Conservation (phyloP, 2,888 invertebrate genomes). For the Encarsia formosa region DNA sequence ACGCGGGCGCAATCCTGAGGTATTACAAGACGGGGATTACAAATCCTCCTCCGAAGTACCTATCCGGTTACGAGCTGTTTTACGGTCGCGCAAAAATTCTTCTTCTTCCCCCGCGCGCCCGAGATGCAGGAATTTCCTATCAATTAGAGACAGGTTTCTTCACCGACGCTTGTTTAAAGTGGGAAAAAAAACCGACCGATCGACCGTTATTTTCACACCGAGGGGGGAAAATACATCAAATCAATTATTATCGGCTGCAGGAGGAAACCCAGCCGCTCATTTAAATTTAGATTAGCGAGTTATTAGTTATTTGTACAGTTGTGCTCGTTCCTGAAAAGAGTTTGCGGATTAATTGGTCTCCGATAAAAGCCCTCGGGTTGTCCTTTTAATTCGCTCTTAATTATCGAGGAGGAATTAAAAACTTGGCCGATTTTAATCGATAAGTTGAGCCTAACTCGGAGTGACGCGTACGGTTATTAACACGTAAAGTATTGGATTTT, state of each 20-base stretch:
- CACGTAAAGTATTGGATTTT: no score
- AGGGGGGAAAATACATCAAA: slow-evolving; percentile 21
- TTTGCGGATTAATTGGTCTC: no score
- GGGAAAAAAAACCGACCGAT: background rate
- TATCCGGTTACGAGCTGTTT: slow-evolving; percentile 43
- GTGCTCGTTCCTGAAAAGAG: no score
- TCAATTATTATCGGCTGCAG: slow-evolving; percentile 33
- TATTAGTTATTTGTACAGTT: slow-evolving; percentile 26
- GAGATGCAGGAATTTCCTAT: slow-evolving; percentile 43
- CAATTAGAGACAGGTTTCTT: slow-evolving; percentile 50
- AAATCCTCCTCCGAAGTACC: slow-evolving; percentile 40
- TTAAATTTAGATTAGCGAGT: slow-evolving; percentile 24
- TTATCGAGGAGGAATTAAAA: no score
- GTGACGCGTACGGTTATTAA: no score
- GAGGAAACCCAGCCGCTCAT: no score
- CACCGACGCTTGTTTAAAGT: background rate
- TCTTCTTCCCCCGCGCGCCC: background rate
- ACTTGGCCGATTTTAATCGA: no score
- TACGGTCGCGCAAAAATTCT: slow-evolving; percentile 41
- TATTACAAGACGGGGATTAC: slow-evolving; percentile 36
- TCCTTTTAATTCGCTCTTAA: no score
- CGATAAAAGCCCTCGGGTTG: no score
- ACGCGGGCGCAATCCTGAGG: slow-evolving; percentile 11
- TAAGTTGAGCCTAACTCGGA: no score
- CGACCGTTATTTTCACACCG: slow-evolving; percentile 24